Conservation (phyloP, 64 coral and sea anemone species). For the Anthopleura sola region DNA sequence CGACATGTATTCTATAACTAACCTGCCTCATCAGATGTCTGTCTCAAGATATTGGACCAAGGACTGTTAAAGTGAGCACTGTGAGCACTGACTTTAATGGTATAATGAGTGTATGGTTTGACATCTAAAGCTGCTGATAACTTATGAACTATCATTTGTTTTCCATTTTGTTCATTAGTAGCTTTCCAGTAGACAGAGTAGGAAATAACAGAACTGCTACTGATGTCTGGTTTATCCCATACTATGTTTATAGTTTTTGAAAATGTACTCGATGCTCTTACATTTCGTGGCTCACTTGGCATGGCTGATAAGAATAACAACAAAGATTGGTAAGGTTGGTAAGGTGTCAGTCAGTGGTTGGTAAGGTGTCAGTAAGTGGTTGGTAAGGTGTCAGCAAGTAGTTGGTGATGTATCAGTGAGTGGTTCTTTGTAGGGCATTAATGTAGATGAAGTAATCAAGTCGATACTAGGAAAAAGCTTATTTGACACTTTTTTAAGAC, state of each 20-base stretch:
- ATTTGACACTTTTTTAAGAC: no score
- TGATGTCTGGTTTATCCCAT: background rate
- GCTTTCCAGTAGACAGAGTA: constrained; percentile 13
- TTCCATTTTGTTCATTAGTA: background rate
- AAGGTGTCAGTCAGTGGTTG: no score
- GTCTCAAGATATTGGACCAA: constrained; percentile 20
- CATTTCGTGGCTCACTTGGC: background rate
- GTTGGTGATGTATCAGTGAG: no score
- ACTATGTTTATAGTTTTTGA: background rate
- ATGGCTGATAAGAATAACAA: background rate
- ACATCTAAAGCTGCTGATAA: constrained; percentile 1
- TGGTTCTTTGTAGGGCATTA: no score
- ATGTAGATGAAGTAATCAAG: no score
- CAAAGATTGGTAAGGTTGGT: background rate
- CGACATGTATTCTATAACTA: background rate
- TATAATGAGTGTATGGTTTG: constrained; percentile 35
- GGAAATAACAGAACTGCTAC: background rate
- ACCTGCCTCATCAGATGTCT: constrained; percentile 39
- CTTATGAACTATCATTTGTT: background rate
- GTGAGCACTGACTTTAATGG: constrained; percentile 29
- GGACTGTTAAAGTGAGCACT: background rate
- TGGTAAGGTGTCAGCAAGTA: no score
- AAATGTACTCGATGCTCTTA: background rate
- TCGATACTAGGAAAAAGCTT: no score
- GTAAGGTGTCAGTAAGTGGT: no score